A percentile compares a stretch with the other conserved stretches of the same genome.
These are phyloP conservation scores for Stomatorhinus walkeri DNA, from an alignment of 2,797 vertebrate genomes.

Conservation along the genomic window DNA sequence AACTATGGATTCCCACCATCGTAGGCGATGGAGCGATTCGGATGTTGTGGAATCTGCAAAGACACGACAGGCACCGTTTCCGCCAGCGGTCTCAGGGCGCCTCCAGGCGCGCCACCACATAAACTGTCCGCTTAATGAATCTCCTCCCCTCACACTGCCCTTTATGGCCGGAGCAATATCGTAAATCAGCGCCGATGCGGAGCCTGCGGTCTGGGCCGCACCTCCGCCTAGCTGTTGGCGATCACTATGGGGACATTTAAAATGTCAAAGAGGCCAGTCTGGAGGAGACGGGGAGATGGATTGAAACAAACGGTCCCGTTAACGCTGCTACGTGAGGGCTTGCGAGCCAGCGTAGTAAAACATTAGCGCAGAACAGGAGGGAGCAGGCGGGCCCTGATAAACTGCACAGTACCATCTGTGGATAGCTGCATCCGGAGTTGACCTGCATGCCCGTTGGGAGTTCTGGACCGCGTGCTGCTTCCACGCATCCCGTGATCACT, in stretches of 20 bases:
- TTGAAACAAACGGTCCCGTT: constrained; percentile 31
- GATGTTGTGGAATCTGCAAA: constrained; percentile 4
- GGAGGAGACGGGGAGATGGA: constrained; percentile 30
- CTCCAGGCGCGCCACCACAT: constrained; percentile 53
- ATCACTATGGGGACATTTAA: constrained; percentile 39
- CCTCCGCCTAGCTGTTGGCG: constrained; percentile 44
- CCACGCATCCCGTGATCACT: neutral
- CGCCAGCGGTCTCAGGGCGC: constrained; percentile 50
- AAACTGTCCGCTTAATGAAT: constrained; percentile 59
- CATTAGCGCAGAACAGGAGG: neutral
- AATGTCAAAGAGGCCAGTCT: constrained; percentile 31
- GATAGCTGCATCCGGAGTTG: neutral
- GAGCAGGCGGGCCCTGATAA: neutral
- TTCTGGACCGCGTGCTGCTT: neutral
- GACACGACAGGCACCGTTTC: constrained; percentile 54
- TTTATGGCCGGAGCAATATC: constrained; percentile 52
- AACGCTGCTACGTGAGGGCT: neutral
- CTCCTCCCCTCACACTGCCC: constrained; percentile 49
- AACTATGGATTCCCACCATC: constrained; percentile 42
- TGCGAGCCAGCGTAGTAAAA: constrained; percentile 17
- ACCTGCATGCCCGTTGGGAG: neutral
- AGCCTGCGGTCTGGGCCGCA: constrained; percentile 31
- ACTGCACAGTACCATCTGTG: neutral
- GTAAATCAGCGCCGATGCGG: constrained; percentile 62
- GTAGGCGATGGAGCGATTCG: constrained; percentile 36